Evolutionary conservation across 2,797 vertebrate species (phyloP).

Genomic region (Sebastes hubbsi): DNA sequence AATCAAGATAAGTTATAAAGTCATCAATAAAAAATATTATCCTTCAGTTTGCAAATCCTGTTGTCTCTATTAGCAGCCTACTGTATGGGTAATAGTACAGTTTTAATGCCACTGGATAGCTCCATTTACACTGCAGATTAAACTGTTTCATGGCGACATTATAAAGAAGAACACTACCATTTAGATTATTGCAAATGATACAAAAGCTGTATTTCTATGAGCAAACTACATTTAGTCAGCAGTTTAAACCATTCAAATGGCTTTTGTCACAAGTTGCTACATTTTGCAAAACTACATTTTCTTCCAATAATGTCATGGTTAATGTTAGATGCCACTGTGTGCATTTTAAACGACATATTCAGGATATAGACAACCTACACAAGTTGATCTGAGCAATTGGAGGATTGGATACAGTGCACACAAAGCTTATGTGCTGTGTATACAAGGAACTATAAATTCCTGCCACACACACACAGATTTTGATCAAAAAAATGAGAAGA

Average conservation of each 20-base stretch:
- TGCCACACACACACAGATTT: background rate
- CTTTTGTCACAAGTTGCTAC: background rate
- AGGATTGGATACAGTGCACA: background rate
- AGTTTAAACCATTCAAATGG: background rate
- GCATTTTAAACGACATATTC: background rate
- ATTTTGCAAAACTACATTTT: background rate
- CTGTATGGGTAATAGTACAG: background rate
- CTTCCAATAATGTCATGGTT: background rate
- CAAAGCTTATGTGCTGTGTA: too few species aligned
- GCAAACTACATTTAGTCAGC: background rate
- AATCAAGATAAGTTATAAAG: background rate
- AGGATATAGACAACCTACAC: background rate
- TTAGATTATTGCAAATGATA: fast-evolving
- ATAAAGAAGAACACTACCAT: background rate
- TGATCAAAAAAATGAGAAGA: background rate
- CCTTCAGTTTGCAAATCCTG: background rate
- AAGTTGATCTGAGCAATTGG: too few species aligned
- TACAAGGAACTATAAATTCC: too few species aligned
- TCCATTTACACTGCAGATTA: background rate
- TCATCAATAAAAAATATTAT: background rate
- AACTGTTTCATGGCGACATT: background rate
- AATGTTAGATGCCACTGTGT: background rate
- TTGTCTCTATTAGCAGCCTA: background rate
- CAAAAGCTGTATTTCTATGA: too few species aligned
- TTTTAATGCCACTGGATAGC: background rate